phyloP scores from a whole-genome alignment of 1,140 invertebrate species.

The Aradophagus sp. region DNA sequence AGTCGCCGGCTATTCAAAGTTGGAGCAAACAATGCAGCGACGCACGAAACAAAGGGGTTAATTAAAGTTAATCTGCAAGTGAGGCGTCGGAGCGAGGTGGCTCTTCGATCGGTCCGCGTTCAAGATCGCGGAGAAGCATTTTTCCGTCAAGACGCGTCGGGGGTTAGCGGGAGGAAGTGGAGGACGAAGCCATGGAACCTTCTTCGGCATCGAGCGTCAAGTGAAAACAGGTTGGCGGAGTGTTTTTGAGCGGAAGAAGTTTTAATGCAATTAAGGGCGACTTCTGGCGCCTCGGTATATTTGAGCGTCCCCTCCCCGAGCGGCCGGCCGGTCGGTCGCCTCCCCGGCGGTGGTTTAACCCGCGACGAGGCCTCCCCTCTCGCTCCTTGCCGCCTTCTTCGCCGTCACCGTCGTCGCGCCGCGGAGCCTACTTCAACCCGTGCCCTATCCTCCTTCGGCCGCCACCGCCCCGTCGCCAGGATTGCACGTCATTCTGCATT shows the following conservation, averaged over 20 bases:
- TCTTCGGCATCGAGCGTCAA: slow-evolving; percentile 36
- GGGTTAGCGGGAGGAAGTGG: too few species aligned
- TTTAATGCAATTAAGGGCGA: slow-evolving; percentile 60
- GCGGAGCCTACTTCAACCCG: slow-evolving; percentile 41
- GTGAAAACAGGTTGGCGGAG: slow-evolving; percentile 56
- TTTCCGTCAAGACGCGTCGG: slow-evolving; percentile 13
- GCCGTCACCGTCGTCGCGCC: slow-evolving; percentile 7
- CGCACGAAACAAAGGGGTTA: slow-evolving; percentile 26
- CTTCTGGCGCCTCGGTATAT: slow-evolving; percentile 54
- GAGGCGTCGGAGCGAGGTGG: slow-evolving; percentile 22
- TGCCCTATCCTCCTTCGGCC: slow-evolving; percentile 51
- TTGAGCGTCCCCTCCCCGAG: slow-evolving; percentile 15
- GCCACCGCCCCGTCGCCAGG: slow-evolving; percentile 44
- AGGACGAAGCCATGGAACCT: slow-evolving; percentile 26
- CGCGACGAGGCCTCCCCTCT: slow-evolving; percentile 8
- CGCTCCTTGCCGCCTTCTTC: slow-evolving; percentile 14
- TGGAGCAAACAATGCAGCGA: slow-evolving; percentile 14
- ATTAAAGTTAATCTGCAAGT: slow-evolving; percentile 37
- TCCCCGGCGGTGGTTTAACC: slow-evolving; percentile 35
- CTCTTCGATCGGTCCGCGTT: slow-evolving; percentile 22
- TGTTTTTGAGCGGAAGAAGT: slow-evolving; percentile 59
- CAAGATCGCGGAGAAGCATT: slow-evolving; percentile 14
- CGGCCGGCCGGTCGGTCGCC: slow-evolving; percentile 2
- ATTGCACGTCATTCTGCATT: slow-evolving; percentile 72
- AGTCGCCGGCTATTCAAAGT: slow-evolving; percentile 12